Conservation (phyloP, 2,113 vertebrate genomes). For the Antennarius striatus region DNA sequence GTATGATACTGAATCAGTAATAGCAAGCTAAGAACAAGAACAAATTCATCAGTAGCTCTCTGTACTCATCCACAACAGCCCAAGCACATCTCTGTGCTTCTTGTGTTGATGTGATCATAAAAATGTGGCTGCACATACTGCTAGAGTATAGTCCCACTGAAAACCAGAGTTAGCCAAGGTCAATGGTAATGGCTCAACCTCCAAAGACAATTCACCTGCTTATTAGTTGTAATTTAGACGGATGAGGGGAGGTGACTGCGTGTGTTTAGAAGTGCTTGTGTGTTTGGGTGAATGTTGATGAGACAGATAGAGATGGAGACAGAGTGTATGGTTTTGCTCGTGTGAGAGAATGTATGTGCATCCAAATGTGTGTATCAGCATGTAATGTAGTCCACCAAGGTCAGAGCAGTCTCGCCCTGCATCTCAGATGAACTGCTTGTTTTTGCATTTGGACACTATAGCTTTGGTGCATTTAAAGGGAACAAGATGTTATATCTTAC, state of each 20-base stretch:
- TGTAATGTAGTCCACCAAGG: constrained; percentile 50
- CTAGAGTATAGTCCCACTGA: constrained; percentile 28
- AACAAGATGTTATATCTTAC: constrained; percentile 9
- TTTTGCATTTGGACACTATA: constrained; percentile 32
- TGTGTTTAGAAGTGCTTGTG: background rate
- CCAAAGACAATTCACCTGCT: constrained; percentile 67
- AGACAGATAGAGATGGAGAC: constrained; percentile 50
- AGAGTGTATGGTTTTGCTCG: constrained; percentile 23
- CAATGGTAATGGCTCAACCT: constrained; percentile 57
- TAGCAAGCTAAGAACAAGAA: no score
- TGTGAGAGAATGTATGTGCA: constrained; percentile 30
- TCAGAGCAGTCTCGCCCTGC: constrained; percentile 47
- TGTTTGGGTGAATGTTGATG: constrained; percentile 24
- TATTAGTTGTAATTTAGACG: constrained; percentile 68
- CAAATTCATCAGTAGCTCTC: no score
- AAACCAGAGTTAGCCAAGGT: constrained; percentile 63
- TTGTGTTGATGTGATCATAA: constrained; percentile 39
- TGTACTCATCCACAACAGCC: no score
- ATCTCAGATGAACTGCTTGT: constrained; percentile 60
- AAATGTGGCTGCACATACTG: constrained; percentile 38
- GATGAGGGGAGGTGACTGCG: constrained; percentile 37
- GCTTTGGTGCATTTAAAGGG: constrained; percentile 21
- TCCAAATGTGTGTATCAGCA: constrained; percentile 22
- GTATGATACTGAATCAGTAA: no score
- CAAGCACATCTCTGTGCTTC: background rate